phyloP scores from a whole-genome alignment of 2,113 vertebrate genomes.

The Mormyrus iriodes region DNA sequence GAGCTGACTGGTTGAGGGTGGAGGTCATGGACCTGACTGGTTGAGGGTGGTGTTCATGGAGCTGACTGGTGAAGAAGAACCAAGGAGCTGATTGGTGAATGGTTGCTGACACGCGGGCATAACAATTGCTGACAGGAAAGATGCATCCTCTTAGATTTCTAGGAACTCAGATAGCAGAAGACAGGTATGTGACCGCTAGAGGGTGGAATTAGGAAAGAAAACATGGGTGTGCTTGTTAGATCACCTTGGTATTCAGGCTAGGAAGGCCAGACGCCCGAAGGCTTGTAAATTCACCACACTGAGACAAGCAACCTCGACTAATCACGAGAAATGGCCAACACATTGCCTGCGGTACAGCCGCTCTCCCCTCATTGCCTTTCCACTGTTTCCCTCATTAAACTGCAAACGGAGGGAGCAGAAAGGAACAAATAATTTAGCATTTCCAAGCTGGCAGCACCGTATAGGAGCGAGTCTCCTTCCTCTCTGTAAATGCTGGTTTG shows the following conservation, averaged over 20 bases:
- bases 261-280: neutral
- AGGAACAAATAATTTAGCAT: neutral
- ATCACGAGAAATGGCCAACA: neutral
- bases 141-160: neutral
- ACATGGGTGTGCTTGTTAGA: neutral
- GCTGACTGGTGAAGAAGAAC: neutral
- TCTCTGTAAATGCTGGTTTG: neutral
- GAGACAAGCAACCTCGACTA: neutral
- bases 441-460: neutral
- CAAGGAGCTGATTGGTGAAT: neutral
- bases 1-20: neutral
- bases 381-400: neutral
- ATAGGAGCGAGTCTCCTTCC: neutral
- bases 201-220: neutral
- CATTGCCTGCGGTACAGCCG: neutral
- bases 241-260: neutral
- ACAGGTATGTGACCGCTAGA: neutral
- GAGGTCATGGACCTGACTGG: neutral
- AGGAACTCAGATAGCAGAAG: neutral
- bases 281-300: neutral
- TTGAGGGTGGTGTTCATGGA: neutral
- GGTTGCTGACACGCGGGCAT: neutral
- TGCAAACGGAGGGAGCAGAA: neutral
- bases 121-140: neutral
- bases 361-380: neutral